Conservation (phyloP, 2,888 invertebrate genomes). For the Thecophora atra region DNA sequence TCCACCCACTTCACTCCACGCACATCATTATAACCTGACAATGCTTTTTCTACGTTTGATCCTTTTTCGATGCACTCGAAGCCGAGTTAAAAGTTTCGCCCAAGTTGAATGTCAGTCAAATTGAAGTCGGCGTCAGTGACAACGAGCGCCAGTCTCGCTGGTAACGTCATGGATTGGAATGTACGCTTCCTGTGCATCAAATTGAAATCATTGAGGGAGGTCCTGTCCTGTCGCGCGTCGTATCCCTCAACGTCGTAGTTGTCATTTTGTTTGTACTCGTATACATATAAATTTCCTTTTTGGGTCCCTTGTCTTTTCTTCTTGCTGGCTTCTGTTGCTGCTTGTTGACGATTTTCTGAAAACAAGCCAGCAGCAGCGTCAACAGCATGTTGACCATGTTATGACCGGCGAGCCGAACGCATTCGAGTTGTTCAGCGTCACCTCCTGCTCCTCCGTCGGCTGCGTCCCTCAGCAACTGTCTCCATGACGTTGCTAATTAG, state of each 20-base stretch:
- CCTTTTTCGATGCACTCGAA: neutral
- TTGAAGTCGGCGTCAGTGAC: constrained; percentile 1
- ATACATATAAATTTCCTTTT: neutral
- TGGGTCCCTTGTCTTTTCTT: neutral
- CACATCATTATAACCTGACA: constrained; percentile 1
- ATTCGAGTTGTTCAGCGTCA: neutral
- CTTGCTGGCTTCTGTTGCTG: neutral
- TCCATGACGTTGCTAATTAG: constrained; percentile 39
- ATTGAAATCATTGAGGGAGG: constrained; percentile 34
- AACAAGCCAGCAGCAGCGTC: no score
- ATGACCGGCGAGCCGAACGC: constrained; percentile 21
- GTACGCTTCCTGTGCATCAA: constrained; percentile 14
- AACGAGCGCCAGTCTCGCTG: constrained; percentile 4
- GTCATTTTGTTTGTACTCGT: neutral
- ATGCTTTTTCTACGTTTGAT: constrained; percentile 4
- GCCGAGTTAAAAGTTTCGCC: neutral
- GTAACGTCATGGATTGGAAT: constrained; percentile 6
- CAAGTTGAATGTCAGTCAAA: constrained; percentile 28
- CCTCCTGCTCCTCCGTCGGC: no score
- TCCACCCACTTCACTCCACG: constrained; percentile 12
- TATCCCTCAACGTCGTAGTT: neutral
- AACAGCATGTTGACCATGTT: neutral
- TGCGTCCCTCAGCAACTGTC: neutral
- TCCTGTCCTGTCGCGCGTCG: constrained; percentile 26
- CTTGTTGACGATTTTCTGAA: neutral